Evolutionary conservation across 2,113 vertebrate genomes (phyloP), one percentile per base, ranked within the genome.

Genomic region (Ciconia stormi): DNA sequence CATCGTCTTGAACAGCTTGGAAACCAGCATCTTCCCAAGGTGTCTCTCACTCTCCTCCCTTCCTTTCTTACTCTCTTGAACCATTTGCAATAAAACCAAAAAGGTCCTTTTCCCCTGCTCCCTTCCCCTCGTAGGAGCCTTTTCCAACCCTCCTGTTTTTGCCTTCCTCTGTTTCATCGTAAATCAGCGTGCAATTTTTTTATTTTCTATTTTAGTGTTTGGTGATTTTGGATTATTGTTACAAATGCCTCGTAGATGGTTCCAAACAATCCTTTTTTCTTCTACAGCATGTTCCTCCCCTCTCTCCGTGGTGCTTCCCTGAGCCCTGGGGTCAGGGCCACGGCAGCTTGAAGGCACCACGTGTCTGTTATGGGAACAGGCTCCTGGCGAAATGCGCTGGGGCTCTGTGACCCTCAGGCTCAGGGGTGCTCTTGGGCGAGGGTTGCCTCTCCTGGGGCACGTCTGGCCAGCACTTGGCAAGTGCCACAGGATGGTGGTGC

Each of bases 51-150:
- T 91, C 90, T 95, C 91, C 91, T 93, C 92, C 79, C 93, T 97
- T 85, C 76, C 85, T 96, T 72, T 94, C 84, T 87, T 71, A 38
- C 36, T 82, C 76, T 97, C 49, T 27, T 77, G 89, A 97, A 97
- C 82, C 53, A 2, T 98, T 98, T 95, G 97, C 98, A 98, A 97
- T 97, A 98, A 98, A 98, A 97, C 98, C 98, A 98, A 98, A 98
- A 98, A 96, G 53, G 74, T 71, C 89, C 94, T 70, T 50, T 90
- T 92, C 52, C 89, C 73, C 9, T 82, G 27, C 59, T 56, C 79
- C 88, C 27, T 66, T 44, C 34, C 83, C 89, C 58, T 73, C 2
- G 1, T 32, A 95, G 93, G 96, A 96, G 81, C 87, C 62, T 94
- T 93, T 67, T 74, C 52, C 94, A 88, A 3, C 56, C 87, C 67